Evolutionary conservation across 1,140 invertebrate genomes (phyloP).

Genomic region (Hyles vespertilio): DNA sequence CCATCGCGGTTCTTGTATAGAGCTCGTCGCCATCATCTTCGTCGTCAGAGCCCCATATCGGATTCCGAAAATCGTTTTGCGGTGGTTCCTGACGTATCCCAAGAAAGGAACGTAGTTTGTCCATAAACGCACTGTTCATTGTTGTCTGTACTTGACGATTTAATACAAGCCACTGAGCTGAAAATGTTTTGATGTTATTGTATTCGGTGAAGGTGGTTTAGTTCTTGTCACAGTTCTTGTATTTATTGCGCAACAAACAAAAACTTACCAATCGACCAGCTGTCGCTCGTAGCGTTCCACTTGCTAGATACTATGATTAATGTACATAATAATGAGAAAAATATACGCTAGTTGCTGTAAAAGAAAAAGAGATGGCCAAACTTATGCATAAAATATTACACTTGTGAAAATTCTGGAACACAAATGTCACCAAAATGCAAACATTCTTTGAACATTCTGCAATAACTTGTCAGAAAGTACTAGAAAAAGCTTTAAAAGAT

Average conservation of each 20-base stretch:
- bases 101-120: slow-evolving; percentile 52
- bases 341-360: not conserved
- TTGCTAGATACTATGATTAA: not conserved
- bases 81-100: slow-evolving; percentile 49
- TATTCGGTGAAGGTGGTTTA: slow-evolving; percentile 18
- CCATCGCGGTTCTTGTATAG: slow-evolving; percentile 47
- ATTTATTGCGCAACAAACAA: slow-evolving; percentile 65
- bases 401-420: no score
- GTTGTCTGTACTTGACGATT: slow-evolving; percentile 33
- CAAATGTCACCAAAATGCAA: no score
- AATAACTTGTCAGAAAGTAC: no score
- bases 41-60: slow-evolving; percentile 64
- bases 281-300: slow-evolving; percentile 13
- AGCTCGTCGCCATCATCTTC: slow-evolving; percentile 63
- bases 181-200: not conserved
- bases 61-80: slow-evolving; percentile 64
- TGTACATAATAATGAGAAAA: not conserved
- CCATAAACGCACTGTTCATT: slow-evolving; percentile 45
- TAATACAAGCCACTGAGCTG: slow-evolving; percentile 9
- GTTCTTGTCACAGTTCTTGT: slow-evolving; percentile 17
- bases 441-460: no score
- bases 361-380: not conserved
- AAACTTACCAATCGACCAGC: slow-evolving; percentile 16
- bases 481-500: no score
- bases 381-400: no score